Percentiles rank a stretch among this genome's conserved stretches.
These are phyloP conservation scores for Holothuria glaberrima DNA, from an alignment of 35 echinoderm and acorn worm genomes.

Conservation along the genomic window DNA sequence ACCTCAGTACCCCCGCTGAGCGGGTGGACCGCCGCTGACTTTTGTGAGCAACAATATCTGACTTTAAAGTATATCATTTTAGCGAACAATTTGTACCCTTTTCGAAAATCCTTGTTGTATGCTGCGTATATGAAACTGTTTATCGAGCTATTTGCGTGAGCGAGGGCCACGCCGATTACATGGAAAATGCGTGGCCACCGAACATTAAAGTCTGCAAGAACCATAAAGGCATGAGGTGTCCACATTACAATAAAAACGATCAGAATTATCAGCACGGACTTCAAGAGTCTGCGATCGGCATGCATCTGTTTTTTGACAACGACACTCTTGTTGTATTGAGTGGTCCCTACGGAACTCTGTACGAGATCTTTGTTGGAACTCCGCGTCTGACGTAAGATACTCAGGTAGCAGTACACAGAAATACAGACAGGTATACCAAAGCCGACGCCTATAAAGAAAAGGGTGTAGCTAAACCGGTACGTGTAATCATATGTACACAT, in stretches of 20 bases:
- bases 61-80: slow-evolving; percentile 34
- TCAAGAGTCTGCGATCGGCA: slow-evolving; percentile 63
- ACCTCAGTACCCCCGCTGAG: too few species aligned
- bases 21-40: background rate
- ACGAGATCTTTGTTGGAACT: background rate
- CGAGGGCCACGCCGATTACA: slow-evolving; percentile 58
- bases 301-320: slow-evolving; percentile 21
- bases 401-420: slow-evolving; percentile 54
- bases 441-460: slow-evolving; percentile 65
- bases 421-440: slow-evolving; percentile 58
- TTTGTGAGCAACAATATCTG: background rate
- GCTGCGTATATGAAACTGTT: slow-evolving; percentile 65
- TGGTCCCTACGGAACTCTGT: background rate
- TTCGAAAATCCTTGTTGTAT: slow-evolving; percentile 23
- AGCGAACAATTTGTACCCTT: slow-evolving; percentile 37
- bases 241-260: slow-evolving; percentile 84
- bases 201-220: slow-evolving; percentile 67
- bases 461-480: slow-evolving; percentile 65
- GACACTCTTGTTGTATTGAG: background rate
- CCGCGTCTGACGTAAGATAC: slow-evolving; percentile 62
- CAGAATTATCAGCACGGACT: slow-evolving; percentile 74
- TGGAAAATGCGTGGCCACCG: slow-evolving; percentile 58
- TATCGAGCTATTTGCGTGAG: slow-evolving; percentile 79
- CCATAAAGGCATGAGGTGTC: slow-evolving; percentile 74
- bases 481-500: slow-evolving; percentile 85